phyloP scores from a whole-genome alignment of 2,888 invertebrate species.

The Lithophane ornitopus region DNA sequence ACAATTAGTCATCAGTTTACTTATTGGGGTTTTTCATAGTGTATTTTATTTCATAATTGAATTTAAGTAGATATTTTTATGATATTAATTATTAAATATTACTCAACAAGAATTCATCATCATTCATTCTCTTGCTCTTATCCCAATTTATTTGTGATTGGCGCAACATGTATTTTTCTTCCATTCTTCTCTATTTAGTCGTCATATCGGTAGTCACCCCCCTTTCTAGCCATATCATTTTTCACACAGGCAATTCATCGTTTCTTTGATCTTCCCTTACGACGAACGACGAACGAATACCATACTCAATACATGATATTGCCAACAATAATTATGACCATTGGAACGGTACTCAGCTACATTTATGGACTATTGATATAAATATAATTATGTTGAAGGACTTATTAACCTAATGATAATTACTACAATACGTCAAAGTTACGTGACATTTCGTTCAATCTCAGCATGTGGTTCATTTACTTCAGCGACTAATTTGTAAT shows the following conservation, averaged over 20 bases:
- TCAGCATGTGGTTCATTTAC: not conserved
- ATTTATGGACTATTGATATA: not conserved
- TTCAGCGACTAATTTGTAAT: conserved; percentile 17
- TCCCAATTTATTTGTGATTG: not conserved
- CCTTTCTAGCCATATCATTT: not conserved
- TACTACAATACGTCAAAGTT: not conserved
- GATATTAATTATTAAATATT: too few species aligned
- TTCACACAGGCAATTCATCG: not conserved
- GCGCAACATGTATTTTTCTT: not conserved
- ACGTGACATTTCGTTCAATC: conserved; percentile 50
- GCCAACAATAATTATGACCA: not conserved
- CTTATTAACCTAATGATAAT: not conserved
- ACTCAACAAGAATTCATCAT: too few species aligned
- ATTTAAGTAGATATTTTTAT: not conserved
- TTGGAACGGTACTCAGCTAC: not conserved
- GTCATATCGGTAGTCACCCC: not conserved
- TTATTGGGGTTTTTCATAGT: not conserved
- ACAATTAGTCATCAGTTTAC: not conserved
- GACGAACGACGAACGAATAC: not conserved
- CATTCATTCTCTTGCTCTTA: not conserved
- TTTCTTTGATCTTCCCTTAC: not conserved
- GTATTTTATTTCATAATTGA: too few species aligned
- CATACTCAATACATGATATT: not conserved
- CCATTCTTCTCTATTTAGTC: not conserved
- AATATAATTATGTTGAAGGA: not conserved